phyloP scores from a whole-genome alignment of 64 coral and sea anemone species.

The Orbicella faveolata region DNA sequence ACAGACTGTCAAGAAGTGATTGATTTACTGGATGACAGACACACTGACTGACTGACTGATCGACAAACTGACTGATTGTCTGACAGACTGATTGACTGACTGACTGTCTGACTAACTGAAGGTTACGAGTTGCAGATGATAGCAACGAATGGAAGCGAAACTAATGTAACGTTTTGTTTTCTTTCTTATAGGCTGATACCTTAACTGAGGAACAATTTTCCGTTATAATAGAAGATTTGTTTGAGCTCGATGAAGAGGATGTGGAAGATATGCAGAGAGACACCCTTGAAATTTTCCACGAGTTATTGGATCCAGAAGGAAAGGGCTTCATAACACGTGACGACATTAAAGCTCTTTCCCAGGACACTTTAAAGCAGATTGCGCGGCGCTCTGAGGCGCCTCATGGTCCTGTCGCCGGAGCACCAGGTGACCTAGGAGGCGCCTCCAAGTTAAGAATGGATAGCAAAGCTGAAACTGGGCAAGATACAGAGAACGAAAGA shows the following conservation, averaged over 20 bases:
- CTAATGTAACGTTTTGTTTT: background rate
- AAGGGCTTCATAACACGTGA: constrained; percentile 53
- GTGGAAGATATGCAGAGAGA: constrained; percentile 10
- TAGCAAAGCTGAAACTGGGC: background rate
- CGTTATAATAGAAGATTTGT: constrained; percentile 29
- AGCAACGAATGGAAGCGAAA: too few relatives aligned
- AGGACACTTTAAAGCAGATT: constrained; percentile 41
- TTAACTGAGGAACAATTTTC: constrained; percentile 30
- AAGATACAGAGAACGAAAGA: background rate
- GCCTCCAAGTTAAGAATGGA: background rate
- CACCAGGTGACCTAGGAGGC: constrained; percentile 4
- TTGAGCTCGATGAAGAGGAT: constrained; percentile 34
- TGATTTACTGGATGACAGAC: background rate
- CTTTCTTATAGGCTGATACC: background rate
- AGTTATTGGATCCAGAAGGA: constrained; percentile 38
- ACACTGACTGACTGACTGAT: background rate
- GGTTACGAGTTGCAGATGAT: too few relatives aligned
- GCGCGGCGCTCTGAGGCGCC: constrained; percentile 27
- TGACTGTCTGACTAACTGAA: background rate
- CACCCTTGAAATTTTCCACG: constrained; percentile 28
- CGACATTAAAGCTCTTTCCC: constrained; percentile 45
- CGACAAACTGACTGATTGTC: background rate
- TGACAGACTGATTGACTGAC: background rate
- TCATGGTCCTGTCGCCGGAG: constrained; percentile 50
- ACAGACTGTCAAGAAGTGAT: background rate